Conservation (phyloP, 2,113 vertebrate species). For the Recurvirostra avosetta region DNA sequence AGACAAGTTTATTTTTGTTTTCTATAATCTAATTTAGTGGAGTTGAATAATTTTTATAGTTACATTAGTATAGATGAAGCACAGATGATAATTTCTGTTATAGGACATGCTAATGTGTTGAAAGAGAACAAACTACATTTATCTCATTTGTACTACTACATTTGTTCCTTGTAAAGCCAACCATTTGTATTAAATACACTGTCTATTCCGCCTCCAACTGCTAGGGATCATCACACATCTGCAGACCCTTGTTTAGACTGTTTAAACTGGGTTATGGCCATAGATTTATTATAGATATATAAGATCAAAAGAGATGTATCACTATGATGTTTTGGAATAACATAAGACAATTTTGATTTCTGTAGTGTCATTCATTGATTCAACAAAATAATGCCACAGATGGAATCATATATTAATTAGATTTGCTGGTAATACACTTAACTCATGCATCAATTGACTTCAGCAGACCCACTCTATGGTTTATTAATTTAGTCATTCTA, state of each 20-base stretch:
- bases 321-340: background rate
- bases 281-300: background rate
- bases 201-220: background rate
- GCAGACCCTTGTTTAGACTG: background rate
- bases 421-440: background rate
- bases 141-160: background rate
- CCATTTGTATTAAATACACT: background rate
- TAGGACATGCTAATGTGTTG: background rate
- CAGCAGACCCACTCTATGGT: background rate
- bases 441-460: background rate
- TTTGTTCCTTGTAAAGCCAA: background rate
- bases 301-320: background rate
- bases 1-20: background rate
- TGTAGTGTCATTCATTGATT: background rate
- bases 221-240: background rate
- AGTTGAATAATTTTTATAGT: background rate
- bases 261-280: background rate
- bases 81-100: background rate
- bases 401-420: background rate
- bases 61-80: background rate
- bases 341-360: background rate
- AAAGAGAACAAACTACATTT: background rate
- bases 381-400: background rate
- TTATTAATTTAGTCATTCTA: background rate
- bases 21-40: background rate